These are phyloP conservation scores for Narcine bancroftii DNA, from an alignment of 2,113 vertebrate species.

Conservation along the genomic window DNA sequence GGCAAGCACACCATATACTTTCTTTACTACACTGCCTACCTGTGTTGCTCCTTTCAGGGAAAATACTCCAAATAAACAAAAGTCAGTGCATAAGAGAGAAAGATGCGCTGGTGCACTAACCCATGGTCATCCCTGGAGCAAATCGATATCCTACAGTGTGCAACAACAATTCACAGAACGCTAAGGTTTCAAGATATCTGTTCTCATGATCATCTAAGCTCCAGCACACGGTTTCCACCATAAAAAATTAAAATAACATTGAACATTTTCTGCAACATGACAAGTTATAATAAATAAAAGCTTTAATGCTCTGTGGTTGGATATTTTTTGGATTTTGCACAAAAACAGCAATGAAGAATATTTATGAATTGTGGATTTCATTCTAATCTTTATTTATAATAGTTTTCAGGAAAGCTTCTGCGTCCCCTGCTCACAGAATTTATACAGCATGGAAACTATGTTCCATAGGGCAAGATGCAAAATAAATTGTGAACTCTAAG, in stretches of 20 bases:
- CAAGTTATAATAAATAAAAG: slow-evolving; percentile 27
- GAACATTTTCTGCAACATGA: slow-evolving; percentile 11
- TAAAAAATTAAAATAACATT: slow-evolving; percentile 20
- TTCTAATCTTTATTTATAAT: slow-evolving; percentile 33
- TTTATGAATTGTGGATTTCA: slow-evolving; percentile 27
- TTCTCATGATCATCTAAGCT: not conserved
- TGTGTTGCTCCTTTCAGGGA: too few species aligned
- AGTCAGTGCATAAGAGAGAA: not conserved
- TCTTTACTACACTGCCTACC: too few species aligned
- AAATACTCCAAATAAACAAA: not conserved
- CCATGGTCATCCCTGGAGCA: not conserved
- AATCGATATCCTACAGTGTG: not conserved
- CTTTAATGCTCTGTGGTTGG: slow-evolving; percentile 16
- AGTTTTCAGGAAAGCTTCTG: not conserved
- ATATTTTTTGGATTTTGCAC: slow-evolving; percentile 9
- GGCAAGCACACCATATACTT: too few species aligned
- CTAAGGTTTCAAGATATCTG: not conserved
- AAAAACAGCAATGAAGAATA: slow-evolving; percentile 21
- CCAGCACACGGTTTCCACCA: not conserved
- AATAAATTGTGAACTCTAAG: slow-evolving; percentile 11
- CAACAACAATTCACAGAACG: not conserved
- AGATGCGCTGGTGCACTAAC: not conserved
- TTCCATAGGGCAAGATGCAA: not conserved
- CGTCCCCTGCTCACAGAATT: not conserved
- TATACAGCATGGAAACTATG: slow-evolving; percentile 18